These are phyloP conservation scores for Lacerta bilineata DNA, from an alignment of 2,797 vertebrate species.

Conservation along the genomic window DNA sequence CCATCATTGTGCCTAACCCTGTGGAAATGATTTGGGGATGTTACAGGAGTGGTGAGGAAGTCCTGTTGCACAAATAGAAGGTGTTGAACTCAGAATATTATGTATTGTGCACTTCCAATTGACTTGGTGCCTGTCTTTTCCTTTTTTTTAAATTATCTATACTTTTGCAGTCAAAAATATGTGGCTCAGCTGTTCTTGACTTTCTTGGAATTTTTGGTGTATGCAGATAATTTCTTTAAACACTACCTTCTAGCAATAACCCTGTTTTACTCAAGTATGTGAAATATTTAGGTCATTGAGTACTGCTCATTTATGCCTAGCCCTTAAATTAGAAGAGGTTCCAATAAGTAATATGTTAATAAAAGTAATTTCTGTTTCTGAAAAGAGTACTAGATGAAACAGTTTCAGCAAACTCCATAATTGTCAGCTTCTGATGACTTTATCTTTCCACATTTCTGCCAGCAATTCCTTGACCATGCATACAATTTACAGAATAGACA, in stretches of 20 bases:
- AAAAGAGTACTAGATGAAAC: slow-evolving; percentile 41
- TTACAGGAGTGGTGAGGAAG: no score
- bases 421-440: neutral
- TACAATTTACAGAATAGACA: neutral
- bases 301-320: slow-evolving; percentile 63
- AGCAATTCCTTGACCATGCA: neutral
- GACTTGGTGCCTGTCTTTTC: neutral
- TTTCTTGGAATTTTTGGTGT: slow-evolving; percentile 36
- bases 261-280: slow-evolving; percentile 55
- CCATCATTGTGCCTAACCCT: no score
- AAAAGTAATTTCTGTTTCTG: slow-evolving; percentile 61
- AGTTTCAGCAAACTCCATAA: slow-evolving; percentile 34
- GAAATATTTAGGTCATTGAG: slow-evolving; percentile 68
- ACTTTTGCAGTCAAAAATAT: slow-evolving; percentile 1
- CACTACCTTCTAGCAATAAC: slow-evolving; percentile 55
- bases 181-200: neutral
- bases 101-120: neutral
- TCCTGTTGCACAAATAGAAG: no score
- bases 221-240: slow-evolving; percentile 64
- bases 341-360: slow-evolving; percentile 55
- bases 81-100: no score
- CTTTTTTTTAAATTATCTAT: neutral
- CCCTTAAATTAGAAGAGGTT: slow-evolving; percentile 58
- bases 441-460: neutral
- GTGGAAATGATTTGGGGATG: no score